Base-by-base conservation (phyloP, 2,888 invertebrate genomes). In the Prenolepis imparis region DNA sequence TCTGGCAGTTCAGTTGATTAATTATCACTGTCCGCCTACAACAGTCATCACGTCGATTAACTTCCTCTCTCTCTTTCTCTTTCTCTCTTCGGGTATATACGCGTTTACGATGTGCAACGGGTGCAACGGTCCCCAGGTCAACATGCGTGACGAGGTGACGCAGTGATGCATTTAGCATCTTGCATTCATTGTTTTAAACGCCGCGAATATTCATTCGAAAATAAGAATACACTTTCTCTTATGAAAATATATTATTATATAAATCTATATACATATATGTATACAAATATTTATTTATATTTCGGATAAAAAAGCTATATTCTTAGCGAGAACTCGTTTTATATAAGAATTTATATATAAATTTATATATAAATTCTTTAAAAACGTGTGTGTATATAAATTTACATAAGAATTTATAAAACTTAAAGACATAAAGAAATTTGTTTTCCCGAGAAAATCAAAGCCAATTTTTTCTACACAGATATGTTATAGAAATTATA, bases 121-220 rank as follows among this genome's bases (percentile, higher is more conserved):
- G 39, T n/a, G 70, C 15, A 24, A 68, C 55, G 72, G 21, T 72
- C 41, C n/a, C 6, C 41, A 39, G 73, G 73, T 78, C 77, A 78
- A n/a, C 28, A 57, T 72, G 77, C 72, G 52, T 39, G 77, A 55
- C 28, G 24, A 77, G 21, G 36, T 68, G 70, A 77, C 70, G 72
- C 75, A 70, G 75, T 36, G 52, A 70, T 55, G 77, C 70, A 70
- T 77, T 70, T 55, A 77, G 75, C 39, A 52, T 48, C n/a, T 70
- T 77, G 70, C 72, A 28, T 70, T 70, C 28, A 77, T n/a, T 52
- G 24, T 9, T n/a, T 28, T 39, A 28, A 41, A 77, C 39, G 28
- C 18, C 15, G 55, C 39, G 39, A 77, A 32, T 63, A 63, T 9
- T 32, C 9, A 28, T 64, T 44, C 5, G 32, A 12, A 66, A 64